These are phyloP conservation scores for Halocynthia roretzi DNA, from an alignment of 23 tunicate genomes.

Conservation along the genomic window DNA sequence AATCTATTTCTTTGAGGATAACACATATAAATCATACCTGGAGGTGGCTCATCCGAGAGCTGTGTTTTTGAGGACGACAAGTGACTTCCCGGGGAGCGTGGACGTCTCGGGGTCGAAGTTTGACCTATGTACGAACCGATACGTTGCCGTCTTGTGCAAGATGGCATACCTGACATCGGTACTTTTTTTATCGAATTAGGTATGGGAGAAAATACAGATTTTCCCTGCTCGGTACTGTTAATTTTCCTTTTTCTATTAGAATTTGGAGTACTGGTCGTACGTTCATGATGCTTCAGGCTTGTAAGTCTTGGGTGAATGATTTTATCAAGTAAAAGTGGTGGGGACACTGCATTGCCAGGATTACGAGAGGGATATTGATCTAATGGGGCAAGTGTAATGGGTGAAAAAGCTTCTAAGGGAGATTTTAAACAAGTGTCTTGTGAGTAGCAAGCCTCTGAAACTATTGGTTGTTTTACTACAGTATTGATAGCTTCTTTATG, in stretches of 20 bases:
- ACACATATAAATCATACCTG: too few species aligned
- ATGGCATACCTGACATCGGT: neutral
- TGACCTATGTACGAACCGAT: neutral
- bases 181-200: neutral
- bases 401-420: neutral
- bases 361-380: neutral
- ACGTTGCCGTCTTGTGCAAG: neutral
- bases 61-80: neutral
- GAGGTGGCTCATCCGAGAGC: neutral
- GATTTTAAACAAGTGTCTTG: neutral
- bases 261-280: neutral
- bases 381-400: neutral
- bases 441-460: too few species aligned
- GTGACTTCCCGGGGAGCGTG: constrained; percentile 10
- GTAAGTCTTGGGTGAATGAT: neutral
- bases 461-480: neutral
- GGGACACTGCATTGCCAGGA: neutral
- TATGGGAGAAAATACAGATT: too few species aligned
- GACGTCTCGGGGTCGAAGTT: neutral
- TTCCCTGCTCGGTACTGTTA: neutral
- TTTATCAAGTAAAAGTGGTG: neutral
- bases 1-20: too few species aligned
- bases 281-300: neutral
- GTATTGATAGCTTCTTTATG: neutral
- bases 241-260: neutral